Base-by-base conservation (phyloP, 2,888 invertebrate genomes). In the Cryptus armator region DNA sequence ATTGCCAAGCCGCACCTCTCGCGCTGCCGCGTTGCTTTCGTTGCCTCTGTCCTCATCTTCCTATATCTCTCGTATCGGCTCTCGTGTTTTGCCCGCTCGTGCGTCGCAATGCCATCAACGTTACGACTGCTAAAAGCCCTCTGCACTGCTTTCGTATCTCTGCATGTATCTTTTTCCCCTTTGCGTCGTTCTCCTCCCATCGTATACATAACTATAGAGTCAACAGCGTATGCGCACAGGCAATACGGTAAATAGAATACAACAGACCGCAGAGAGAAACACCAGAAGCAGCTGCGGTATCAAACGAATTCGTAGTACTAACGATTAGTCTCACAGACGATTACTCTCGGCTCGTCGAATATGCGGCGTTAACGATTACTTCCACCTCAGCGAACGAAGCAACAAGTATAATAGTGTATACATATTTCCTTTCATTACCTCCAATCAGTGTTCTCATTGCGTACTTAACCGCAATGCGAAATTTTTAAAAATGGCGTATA, bases 1-100 rank as follows among this genome's bases (percentile, higher is more conserved):
- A 88, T 88, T 89, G 88, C 87, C 86, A 87, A 62, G 70, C 64
- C 70, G 68, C 81, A 56, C 77, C 81, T 78, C 84, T 51, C 81
- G 66, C 29, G 53, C 62, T 29, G 16, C 67, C n/a, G 56, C 62
- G 37, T 67, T 81, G 72, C 80, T 71, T 59, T 76, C 59, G 59
- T 19, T 64, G 64, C 68, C 19, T 24, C 37, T 44, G 32, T 19
- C 24, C 16, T 12, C 62, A 51, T 66, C 44, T 56, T 16, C 16
- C 29, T 59, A 70, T 51, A 67, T 48, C 32, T 2, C 29, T 14
- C 29, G 62, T 62, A 29, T 62, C 62, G 32, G 62, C 29, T 29
- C 59, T 59, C 59, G 59, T 59, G 59, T 59, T 59, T 59, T 10
- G 24, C 59, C 29, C 19, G 68, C 29, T 68, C 43, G 29, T 43